Evolutionary conservation across 2,888 invertebrate genomes (phyloP).

Genomic region (Meloe dianella): DNA sequence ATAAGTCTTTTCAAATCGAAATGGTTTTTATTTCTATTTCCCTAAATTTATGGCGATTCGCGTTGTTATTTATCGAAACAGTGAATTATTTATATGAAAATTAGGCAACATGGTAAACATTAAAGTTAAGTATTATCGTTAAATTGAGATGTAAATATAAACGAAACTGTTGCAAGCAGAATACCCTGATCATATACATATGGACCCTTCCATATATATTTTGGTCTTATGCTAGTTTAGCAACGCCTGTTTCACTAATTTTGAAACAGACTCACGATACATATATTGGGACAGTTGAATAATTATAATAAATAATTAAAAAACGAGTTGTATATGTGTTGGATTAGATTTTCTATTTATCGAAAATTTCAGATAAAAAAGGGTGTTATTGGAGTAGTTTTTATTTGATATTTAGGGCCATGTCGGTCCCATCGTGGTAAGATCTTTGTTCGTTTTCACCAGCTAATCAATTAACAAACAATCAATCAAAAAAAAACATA

Average conservation of each 20-base stretch:
- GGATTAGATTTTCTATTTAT: background rate
- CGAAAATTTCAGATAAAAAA: background rate
- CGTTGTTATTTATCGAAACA: background rate
- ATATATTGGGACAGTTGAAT: conserved; percentile 18
- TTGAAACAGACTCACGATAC: conserved; percentile 33
- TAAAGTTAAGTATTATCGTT: background rate
- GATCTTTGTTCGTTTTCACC: conserved; percentile 36
- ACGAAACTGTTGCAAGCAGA: conserved; percentile 30
- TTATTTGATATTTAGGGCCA: conserved; percentile 27
- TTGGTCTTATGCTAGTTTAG: conserved; percentile 48
- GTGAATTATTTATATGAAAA: background rate
- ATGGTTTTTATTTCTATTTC: background rate
- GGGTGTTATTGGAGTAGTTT: conserved; percentile 9
- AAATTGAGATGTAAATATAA: conserved; percentile 18
- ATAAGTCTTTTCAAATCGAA: background rate
- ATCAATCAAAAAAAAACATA: too few relatives aligned
- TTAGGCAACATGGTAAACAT: conserved; percentile 1
- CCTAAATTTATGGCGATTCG: background rate
- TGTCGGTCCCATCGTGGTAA: conserved; percentile 41
- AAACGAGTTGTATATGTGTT: conserved; percentile 21
- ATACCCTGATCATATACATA: conserved; percentile 38
- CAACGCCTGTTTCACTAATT: conserved; percentile 41
- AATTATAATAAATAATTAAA: conserved; percentile 1
- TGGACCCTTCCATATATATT: conserved; percentile 54
- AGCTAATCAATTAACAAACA: conserved; percentile 11